These are phyloP conservation scores for Lithosia quadra DNA, from an alignment of 2,888 invertebrate genomes.

Conservation along the genomic window DNA sequence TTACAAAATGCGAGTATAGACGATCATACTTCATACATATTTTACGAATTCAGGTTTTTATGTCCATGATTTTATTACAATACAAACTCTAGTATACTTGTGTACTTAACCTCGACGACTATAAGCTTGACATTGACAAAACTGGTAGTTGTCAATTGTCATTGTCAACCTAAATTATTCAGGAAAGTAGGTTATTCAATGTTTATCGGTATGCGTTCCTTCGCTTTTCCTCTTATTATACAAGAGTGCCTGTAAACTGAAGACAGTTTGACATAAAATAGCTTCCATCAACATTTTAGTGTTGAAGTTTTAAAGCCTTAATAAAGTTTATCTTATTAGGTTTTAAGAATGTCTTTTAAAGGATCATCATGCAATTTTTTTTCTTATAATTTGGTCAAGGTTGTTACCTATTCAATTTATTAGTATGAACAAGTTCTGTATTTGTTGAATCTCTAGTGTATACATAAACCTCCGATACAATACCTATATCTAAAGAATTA, in stretches of 20 bases:
- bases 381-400: no score
- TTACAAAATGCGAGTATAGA: no score
- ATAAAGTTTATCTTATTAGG: neutral
- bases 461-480: no score
- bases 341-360: neutral
- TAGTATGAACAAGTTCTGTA: no score
- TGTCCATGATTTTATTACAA: neutral
- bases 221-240: neutral
- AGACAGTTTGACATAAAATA: neutral
- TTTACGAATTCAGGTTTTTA: neutral
- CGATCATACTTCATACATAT: neutral
- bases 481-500: no score
- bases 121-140: neutral
- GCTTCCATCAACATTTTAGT: neutral
- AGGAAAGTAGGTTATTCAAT: conserved; percentile 2
- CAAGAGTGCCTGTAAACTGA: neutral
- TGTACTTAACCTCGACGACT: neutral
- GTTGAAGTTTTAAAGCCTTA: neutral
- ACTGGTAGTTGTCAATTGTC: neutral
- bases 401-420: no score
- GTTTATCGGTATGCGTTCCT: neutral
- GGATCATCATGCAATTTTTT: neutral
- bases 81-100: neutral
- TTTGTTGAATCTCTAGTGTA: no score
- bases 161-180: neutral